Evolutionary conservation across 1,140 invertebrate genomes (phyloP), one percentile per base, ranked within the genome.

Genomic region (Vanessa tameamea): DNA sequence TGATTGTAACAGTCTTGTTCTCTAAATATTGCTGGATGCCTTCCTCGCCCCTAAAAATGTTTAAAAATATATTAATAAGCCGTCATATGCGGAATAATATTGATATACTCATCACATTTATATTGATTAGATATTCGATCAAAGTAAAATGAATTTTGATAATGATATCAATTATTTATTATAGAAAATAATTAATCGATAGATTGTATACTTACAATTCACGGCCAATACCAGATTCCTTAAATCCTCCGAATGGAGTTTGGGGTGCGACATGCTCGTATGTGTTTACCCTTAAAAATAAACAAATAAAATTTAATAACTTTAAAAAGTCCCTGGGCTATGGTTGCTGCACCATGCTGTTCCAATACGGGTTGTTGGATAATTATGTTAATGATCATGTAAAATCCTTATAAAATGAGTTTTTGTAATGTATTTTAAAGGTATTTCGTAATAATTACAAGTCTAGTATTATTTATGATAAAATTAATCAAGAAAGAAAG

Each of bases 181-280:
- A 31, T 31, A 31, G 26, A 31, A 31, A 31, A 1, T 4, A 31
- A 31, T 31, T 31, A 4, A 4, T 31, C 26, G 26, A 31, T 43
- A 9, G 9, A 43, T 43, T 9, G 37, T 11, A 43, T 37, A 85
- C 88, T 86, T 85, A 91, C 95, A 96, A 86, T 92, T 97, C 96
- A 47, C 96, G 93, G 2, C 96, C 96, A 78, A 95, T 93, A 16
- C 97, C 97, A 37, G 96, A 97, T 87, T 96, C 94, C 83, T 97
- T 97, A 93, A 95, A 97, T 4, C 97, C 97, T 64, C 97, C 96
- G 86, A 97, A 97, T 57, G 97, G 96, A 57, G 95, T 93, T 77
- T 96, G 94, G 2, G 94, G 85, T 31, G 92, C 87, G 13, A 96
- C 93, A 16, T 94, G 93, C 80, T 95, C 94, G 84, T 95, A 97